A percentile compares a stretch with the other conserved stretches of the same genome.
Evolutionary conservation across 2,888 invertebrate species (phyloP).

Genomic region (Lochmaea crataegi): DNA sequence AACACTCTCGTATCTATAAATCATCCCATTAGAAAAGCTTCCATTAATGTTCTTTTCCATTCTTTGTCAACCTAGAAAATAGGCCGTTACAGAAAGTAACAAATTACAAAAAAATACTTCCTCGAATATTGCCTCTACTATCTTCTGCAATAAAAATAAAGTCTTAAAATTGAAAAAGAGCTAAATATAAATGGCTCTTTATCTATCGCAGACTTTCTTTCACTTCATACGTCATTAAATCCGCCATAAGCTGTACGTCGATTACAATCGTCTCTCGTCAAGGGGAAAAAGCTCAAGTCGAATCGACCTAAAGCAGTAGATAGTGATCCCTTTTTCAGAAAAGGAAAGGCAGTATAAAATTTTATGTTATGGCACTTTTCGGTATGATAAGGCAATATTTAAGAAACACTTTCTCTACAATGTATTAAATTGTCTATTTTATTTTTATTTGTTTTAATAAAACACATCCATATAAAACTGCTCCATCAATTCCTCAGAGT

Average conservation of each 20-base stretch:
- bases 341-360: not conserved
- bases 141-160: not conserved
- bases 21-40: not conserved
- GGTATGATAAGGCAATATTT: too few relatives aligned
- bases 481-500: too few relatives aligned
- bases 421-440: not conserved
- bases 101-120: slow-evolving; percentile 1
- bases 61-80: not conserved
- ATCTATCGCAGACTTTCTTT: slow-evolving; percentile 17
- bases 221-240: slow-evolving; percentile 32
- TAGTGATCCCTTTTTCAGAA: not conserved
- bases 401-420: not conserved
- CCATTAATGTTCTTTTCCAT: not conserved
- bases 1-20: too few relatives aligned
- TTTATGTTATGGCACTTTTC: not conserved
- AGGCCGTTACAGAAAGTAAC: not conserved
- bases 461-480: too few relatives aligned
- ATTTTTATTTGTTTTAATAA: too few relatives aligned
- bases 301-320: slow-evolving; percentile 22
- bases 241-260: slow-evolving; percentile 31
- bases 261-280: slow-evolving; percentile 10
- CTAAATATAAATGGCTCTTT: slow-evolving; percentile 8
- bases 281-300: slow-evolving; percentile 17
- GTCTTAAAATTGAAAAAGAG: slow-evolving; percentile 3
- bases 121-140: slow-evolving; percentile 5